Percentiles rank a stretch among this genome's conserved stretches.
phyloP scores from a whole-genome alignment of 2,888 invertebrate genomes.

The Calliphora vomitoria region DNA sequence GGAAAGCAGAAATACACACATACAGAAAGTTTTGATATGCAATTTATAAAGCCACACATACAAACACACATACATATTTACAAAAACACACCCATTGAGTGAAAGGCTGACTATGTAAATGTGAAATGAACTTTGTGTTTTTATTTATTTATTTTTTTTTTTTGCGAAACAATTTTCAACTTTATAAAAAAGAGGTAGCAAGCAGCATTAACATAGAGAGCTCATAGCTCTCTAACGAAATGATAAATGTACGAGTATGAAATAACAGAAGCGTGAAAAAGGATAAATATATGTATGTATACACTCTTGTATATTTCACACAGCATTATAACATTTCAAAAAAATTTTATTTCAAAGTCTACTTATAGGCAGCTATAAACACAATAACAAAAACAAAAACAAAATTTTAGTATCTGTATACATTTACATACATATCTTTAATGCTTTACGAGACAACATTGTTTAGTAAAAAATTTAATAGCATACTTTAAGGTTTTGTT shows the following conservation, averaged over 20 bases:
- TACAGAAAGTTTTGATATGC: slow-evolving; percentile 27
- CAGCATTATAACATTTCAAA: slow-evolving; percentile 16
- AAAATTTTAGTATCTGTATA: neutral
- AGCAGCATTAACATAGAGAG: slow-evolving; percentile 9
- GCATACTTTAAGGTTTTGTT: slow-evolving; percentile 16
- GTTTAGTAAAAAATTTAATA: slow-evolving; percentile 4
- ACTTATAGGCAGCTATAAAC: neutral
- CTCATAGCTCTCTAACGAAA: slow-evolving; percentile 2
- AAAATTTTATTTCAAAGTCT: slow-evolving; percentile 12
- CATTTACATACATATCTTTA: neutral
- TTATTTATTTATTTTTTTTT: too few species aligned
- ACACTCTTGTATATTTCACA: neutral
- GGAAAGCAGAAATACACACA: neutral
- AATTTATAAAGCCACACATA: slow-evolving; percentile 35
- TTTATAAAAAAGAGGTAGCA: neutral
- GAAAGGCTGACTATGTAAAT: slow-evolving; percentile 6
- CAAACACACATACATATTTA: neutral
- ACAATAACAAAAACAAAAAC: neutral
- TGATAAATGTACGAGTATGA: neutral
- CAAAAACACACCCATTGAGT: neutral
- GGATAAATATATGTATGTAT: neutral
- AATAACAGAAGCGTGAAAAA: slow-evolving; percentile 20
- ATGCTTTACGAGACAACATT: neutral
- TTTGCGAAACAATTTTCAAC: neutral
- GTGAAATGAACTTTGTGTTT: slow-evolving; percentile 28